Conservation (phyloP, 2,888 invertebrate species). For the Lasiommata megera region DNA sequence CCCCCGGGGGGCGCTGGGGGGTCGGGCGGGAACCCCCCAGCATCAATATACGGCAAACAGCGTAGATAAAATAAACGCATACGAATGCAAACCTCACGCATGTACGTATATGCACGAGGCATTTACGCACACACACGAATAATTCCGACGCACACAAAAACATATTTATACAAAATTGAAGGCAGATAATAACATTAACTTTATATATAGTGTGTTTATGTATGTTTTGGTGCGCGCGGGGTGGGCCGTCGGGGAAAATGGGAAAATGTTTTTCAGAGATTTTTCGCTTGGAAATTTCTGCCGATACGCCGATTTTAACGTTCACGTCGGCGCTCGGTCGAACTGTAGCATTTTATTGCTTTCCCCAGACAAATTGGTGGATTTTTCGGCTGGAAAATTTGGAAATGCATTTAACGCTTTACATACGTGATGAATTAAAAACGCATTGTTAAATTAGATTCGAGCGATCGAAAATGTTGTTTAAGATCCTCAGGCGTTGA, state of each 20-base stretch:
- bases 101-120: conserved; percentile 32
- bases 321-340: conserved; percentile 35
- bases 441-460: conserved; percentile 6
- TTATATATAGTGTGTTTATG: conserved; percentile 43
- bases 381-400: conserved; percentile 10
- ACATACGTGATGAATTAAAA: neutral
- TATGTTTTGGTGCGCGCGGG: conserved; percentile 35
- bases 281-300: conserved; percentile 44
- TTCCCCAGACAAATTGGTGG: conserved; percentile 17
- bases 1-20: conserved; percentile 40
- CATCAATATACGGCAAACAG: conserved; percentile 69
- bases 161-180: conserved; percentile 69
- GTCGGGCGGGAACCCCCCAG: conserved; percentile 41
- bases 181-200: conserved; percentile 71
- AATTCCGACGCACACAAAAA: conserved; percentile 26
- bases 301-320: conserved; percentile 42
- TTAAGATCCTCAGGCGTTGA: too few species aligned
- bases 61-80: conserved; percentile 69
- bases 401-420: conserved; percentile 10
- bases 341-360: conserved; percentile 28
- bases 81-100: conserved; percentile 30
- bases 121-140: conserved; percentile 31
- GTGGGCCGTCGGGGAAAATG: conserved; percentile 46
- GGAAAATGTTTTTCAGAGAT: conserved; percentile 50
- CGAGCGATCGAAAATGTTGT: neutral